Conservation (phyloP, 2,888 invertebrate species). For the Caenorhabditis panamensis region DNA sequence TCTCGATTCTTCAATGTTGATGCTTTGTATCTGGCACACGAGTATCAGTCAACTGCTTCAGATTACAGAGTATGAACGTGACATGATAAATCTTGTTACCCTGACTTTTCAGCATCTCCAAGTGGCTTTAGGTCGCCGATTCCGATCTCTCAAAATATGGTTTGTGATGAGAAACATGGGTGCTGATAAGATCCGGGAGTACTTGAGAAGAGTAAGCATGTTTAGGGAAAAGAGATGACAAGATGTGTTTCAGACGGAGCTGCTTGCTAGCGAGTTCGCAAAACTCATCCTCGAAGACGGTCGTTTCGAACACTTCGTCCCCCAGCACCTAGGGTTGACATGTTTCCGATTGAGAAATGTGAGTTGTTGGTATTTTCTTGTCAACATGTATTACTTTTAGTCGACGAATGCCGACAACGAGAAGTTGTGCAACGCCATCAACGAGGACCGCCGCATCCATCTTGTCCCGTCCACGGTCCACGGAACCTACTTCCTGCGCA, state of each 20-base stretch:
- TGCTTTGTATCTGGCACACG: conserved; percentile 95
- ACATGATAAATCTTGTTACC: no score
- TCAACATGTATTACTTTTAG: no score
- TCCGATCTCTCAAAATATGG: conserved; percentile 96
- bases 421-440: conserved; percentile 81
- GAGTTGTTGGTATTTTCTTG: no score
- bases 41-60: conserved; percentile 89
- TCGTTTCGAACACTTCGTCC: conserved; percentile 89
- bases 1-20: conserved; percentile 98
- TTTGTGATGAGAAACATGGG: conserved; percentile 95
- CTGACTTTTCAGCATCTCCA: conserved; percentile 79
- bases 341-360: conserved; percentile 90
- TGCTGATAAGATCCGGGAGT: conserved; percentile 91
- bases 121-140: conserved; percentile 91
- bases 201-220: conserved; percentile 87
- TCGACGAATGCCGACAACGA: conserved; percentile 82
- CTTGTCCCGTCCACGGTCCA: conserved; percentile 82
- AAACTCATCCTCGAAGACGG: conserved; percentile 86
- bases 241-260: conserved; percentile 82
- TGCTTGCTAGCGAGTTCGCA: conserved; percentile 89
- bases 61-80: conserved; percentile 70
- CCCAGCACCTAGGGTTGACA: conserved; percentile 93
- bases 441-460: conserved; percentile 83
- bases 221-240: background rate
- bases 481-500: conserved; percentile 82